Evolutionary conservation across 1,140 invertebrate species (phyloP).

Genomic region (Zaprionus kolodkinae): DNA sequence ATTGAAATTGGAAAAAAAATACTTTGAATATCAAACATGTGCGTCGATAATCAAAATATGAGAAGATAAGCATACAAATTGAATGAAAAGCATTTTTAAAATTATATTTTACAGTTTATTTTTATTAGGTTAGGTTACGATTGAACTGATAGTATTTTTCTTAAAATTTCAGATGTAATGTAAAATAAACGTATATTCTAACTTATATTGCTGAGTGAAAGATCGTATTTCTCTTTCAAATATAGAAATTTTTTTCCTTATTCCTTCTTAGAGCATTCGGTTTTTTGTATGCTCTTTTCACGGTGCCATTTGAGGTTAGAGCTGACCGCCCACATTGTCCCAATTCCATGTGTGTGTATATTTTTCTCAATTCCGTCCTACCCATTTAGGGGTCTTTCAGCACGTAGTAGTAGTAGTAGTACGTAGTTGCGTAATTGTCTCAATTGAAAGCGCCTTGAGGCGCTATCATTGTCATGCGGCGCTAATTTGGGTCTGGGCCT

Average conservation of each 20-base stretch:
- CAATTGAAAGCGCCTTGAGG: conserved; percentile 80
- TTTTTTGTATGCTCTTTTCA: neutral
- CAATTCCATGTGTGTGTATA: conserved; percentile 9
- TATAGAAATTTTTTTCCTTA: neutral
- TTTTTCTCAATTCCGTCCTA: conserved; percentile 20
- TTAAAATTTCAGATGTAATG: no score
- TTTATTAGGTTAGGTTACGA: no score
- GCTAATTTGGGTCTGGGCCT: conserved; percentile 58
- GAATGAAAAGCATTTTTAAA: no score
- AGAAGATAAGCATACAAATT: neutral
- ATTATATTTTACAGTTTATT: no score
- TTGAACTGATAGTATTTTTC: no score
- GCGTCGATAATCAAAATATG: neutral
- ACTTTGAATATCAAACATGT: neutral
- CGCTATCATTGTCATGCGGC: conserved; percentile 74
- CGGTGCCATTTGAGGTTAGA: conserved; percentile 21
- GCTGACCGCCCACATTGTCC: conserved; percentile 33
- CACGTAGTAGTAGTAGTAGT: neutral
- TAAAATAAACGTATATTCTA: neutral
- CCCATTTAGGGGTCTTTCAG: conserved; percentile 28
- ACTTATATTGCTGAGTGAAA: neutral
- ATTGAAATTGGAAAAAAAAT: no score
- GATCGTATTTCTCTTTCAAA: neutral
- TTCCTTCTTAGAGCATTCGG: neutral
- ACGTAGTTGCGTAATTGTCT: conserved; percentile 67